Evolutionary conservation across 2,113 vertebrate species (phyloP).

Genomic region (Hystrix brachyura): DNA sequence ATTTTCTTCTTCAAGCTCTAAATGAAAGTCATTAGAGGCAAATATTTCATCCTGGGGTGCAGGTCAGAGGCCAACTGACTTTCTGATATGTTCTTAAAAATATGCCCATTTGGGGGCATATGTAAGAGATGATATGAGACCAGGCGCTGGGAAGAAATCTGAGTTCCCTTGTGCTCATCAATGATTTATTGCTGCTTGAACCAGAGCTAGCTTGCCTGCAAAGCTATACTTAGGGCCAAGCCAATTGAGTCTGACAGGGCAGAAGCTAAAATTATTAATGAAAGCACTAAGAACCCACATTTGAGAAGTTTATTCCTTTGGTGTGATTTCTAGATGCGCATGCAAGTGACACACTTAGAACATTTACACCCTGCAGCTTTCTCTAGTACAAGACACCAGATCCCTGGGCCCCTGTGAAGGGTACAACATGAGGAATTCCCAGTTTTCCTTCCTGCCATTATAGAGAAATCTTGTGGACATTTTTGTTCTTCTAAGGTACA

Average conservation of each 20-base stretch:
- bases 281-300: slow-evolving; percentile 17
- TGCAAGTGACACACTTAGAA: not conserved
- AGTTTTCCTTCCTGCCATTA: not conserved
- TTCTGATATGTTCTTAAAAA: slow-evolving; percentile 72
- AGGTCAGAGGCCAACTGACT: slow-evolving; percentile 62
- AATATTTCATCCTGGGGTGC: slow-evolving; percentile 55
- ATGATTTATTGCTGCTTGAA: slow-evolving; percentile 71
- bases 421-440: not conserved
- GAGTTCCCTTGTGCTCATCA: slow-evolving; percentile 54
- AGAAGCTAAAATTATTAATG: slow-evolving; percentile 76
- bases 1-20: slow-evolving; percentile 70
- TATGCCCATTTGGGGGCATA: slow-evolving; percentile 29
- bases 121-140: slow-evolving; percentile 68
- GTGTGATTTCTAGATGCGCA: slow-evolving; percentile 48
- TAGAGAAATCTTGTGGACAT: not conserved
- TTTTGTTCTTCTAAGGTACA: not conserved
- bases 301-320: slow-evolving; percentile 66
- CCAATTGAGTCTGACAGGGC: slow-evolving; percentile 73
- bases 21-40: slow-evolving; percentile 58
- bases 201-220: slow-evolving; percentile 68
- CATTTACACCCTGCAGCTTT: not conserved
- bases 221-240: slow-evolving; percentile 69
- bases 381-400: not conserved
- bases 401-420: not conserved
- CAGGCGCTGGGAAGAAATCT: slow-evolving; percentile 63